These are phyloP conservation scores for Rhagophthalmus giganteus DNA, from an alignment of 2,888 invertebrate genomes.

Conservation along the genomic window DNA sequence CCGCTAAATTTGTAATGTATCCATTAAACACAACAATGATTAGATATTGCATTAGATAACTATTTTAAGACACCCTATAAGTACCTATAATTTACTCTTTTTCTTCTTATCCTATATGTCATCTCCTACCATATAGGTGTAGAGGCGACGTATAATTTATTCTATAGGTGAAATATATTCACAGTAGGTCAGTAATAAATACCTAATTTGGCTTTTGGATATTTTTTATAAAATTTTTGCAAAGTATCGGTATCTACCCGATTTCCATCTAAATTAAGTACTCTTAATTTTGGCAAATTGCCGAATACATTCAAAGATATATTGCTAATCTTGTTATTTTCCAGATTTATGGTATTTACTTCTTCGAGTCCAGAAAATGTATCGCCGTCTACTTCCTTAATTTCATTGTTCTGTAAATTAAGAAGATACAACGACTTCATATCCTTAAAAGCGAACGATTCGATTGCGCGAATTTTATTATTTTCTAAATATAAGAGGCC, in stretches of 20 bases:
- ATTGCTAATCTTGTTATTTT: slow-evolving; percentile 10
- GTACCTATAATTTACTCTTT: too few species aligned
- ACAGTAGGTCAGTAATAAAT: too few species aligned
- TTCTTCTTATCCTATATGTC: too few species aligned
- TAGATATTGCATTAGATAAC: too few species aligned
- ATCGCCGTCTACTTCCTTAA: not conserved
- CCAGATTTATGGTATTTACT: slow-evolving; percentile 4
- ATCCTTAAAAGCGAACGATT: slow-evolving; percentile 9
- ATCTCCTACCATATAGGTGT: too few species aligned
- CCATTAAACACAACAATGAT: too few species aligned
- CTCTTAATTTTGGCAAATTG: not conserved
- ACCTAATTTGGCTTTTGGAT: too few species aligned
- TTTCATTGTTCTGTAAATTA: slow-evolving; percentile 16
- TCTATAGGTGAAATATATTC: too few species aligned
- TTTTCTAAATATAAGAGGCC: slow-evolving; percentile 16
- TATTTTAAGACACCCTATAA: too few species aligned
- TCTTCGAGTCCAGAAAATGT: slow-evolving; percentile 1
- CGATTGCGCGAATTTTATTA: slow-evolving; percentile 18
- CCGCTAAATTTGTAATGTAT: too few species aligned
- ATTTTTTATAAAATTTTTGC: slow-evolving; percentile 1
- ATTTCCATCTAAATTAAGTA: slow-evolving; percentile 10
- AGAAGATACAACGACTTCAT: slow-evolving; percentile 7
- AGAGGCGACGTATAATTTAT: too few species aligned
- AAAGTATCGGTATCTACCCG: not conserved
- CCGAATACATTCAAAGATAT: slow-evolving; percentile 1